Percentiles rank a stretch among this genome's conserved stretches.
Conservation (phyloP, 2,113 vertebrate species). For the Chloropsis hardwickii region DNA sequence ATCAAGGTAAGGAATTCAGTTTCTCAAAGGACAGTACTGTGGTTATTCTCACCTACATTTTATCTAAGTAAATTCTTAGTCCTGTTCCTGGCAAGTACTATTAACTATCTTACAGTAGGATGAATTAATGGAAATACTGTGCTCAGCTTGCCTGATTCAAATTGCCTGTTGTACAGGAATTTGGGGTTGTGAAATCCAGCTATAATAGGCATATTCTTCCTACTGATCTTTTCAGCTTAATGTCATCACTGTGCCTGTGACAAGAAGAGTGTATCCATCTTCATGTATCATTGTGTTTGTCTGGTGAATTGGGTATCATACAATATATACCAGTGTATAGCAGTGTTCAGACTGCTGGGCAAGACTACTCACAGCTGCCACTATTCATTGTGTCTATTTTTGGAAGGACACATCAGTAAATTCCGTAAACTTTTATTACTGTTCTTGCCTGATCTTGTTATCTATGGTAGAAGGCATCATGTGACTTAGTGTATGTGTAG, state of each 20-base stretch:
- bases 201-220: not conserved
- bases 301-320: not conserved
- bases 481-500: not conserved
- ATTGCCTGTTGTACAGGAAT: not conserved
- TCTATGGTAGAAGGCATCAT: not conserved
- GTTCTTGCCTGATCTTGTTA: not conserved
- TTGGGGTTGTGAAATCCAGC: not conserved
- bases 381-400: not conserved
- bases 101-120: not conserved
- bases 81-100: not conserved
- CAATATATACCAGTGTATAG: not conserved
- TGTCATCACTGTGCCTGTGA: not conserved
- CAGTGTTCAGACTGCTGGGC: not conserved
- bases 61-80: not conserved
- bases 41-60: not conserved
- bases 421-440: not conserved
- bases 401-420: not conserved
- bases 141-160: not conserved
- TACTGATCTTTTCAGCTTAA: not conserved
- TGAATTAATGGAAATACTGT: not conserved
- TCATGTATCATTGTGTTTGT: not conserved
- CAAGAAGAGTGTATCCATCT: not conserved
- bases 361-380: not conserved
- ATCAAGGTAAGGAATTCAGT: constrained; percentile 81
- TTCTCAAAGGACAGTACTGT: not conserved